Evolutionary conservation across 2,888 invertebrate genomes (phyloP), one percentile per base, ranked within the genome.

Genomic region (Tridacna gigas): DNA sequence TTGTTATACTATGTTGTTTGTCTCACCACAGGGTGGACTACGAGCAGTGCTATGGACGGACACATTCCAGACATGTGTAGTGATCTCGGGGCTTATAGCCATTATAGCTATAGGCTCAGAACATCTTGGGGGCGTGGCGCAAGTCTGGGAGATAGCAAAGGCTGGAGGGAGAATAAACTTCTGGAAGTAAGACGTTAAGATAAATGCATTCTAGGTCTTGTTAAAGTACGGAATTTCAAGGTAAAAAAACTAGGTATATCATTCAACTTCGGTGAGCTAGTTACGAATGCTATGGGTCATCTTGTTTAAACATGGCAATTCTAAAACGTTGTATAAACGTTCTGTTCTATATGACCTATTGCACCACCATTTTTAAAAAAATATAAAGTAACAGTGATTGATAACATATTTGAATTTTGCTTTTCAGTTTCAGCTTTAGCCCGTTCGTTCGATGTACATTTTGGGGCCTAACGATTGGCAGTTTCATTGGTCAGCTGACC

Each of bases 401-500:
- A 37, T 37, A n/a, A 56, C 51, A 56, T n/a, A 56, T 20, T 2
- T n/a, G 3, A 20, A n/a, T 56, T 51, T n/a, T 3, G 22, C 28
- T 0, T 66, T 86, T 60, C 77, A 90, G 96, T 97, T 95, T 96
- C 95, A 96, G 97, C 94, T 96, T 97, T 0, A 96, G 96, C 94
- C 98, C 97, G 0, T 97, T 97, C 0, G 96, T 97, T 0, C 96
- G 98, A 0, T 98, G 98, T 93, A 97, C 97, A 25, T 97, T 98
- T 88, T 98, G 98, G 97, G 96, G 97, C 2, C 96, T 97, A 0
- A 94, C 97, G 15, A 95, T 98, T 79, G 98, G 98, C 25, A 98
- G 98, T 11, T 97, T 97, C 37, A 97, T 98, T 93, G 98, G 98
- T 92, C 98, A 98, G 97, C 96, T 97, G 80, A 97, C 98, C 73